These are phyloP conservation scores for Thereva nobilitata DNA, from an alignment of 2,888 invertebrate species.

Conservation along the genomic window DNA sequence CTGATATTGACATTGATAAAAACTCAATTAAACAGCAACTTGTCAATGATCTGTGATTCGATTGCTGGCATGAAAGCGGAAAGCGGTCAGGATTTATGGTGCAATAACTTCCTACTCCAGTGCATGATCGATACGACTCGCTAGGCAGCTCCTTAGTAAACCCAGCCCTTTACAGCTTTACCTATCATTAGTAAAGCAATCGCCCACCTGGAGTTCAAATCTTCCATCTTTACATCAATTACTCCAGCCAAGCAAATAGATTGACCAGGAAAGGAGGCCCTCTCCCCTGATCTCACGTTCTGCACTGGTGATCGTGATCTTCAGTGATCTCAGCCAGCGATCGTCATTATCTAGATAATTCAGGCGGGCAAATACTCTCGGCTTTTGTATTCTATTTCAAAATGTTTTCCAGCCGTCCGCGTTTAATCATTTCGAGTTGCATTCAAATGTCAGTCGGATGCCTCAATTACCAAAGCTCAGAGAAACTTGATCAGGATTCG, in stretches of 20 bases:
- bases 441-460: slow-evolving; percentile 11
- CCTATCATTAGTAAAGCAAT: slow-evolving; percentile 1
- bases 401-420: slow-evolving; percentile 5
- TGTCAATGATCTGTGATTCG: not conserved
- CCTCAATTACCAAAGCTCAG: slow-evolving; percentile 10
- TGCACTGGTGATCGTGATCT: slow-evolving; percentile 19
- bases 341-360: slow-evolving; percentile 8
- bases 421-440: slow-evolving; percentile 22
- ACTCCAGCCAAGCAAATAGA: not conserved
- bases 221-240: not conserved
- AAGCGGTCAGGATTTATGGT: slow-evolving; percentile 24
- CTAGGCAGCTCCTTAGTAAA: slow-evolving; percentile 1
- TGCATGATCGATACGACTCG: slow-evolving; percentile 14
- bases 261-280: not conserved
- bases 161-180: not conserved
- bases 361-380: not conserved
- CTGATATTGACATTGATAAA: slow-evolving; percentile 16
- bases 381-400: not conserved
- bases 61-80: not conserved
- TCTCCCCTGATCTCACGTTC: not conserved
- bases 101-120: slow-evolving; percentile 10
- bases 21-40: slow-evolving; percentile 24
- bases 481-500: not conserved
- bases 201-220: slow-evolving; percentile 26
- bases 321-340: not conserved